A percentile compares a stretch with the other conserved stretches of the same genome.
Conservation (phyloP, 2,888 invertebrate species). For the Endotricha flammealis region DNA sequence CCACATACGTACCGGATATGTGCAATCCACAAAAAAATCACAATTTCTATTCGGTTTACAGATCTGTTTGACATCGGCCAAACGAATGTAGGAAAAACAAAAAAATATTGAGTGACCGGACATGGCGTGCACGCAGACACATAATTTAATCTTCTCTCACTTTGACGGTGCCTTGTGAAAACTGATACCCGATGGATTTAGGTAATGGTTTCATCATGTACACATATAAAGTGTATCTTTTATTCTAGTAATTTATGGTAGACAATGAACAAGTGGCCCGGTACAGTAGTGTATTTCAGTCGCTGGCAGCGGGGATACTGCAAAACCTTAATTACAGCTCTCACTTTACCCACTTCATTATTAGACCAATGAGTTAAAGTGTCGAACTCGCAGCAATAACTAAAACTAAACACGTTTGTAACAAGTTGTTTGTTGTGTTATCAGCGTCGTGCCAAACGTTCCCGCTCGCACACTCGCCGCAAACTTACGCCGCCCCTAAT, state of each 20-base stretch:
- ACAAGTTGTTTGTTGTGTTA: conserved; percentile 78
- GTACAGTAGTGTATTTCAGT: conserved; percentile 9
- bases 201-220: conserved; percentile 30
- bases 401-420: conserved; percentile 78
- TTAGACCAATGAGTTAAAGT: conserved; percentile 71
- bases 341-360: conserved; percentile 63
- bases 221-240: no score
- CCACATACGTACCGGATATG: conserved; percentile 13
- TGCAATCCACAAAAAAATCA: conserved; percentile 40
- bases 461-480: conserved; percentile 63
- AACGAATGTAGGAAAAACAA: conserved; percentile 51
- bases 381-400: conserved; percentile 74
- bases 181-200: conserved; percentile 26
- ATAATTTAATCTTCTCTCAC: conserved; percentile 66
- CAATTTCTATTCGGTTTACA: conserved; percentile 61
- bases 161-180: conserved; percentile 53
- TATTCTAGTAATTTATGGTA: no score
- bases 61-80: conserved; percentile 62
- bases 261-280: no score
- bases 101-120: conserved; percentile 35
- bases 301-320: conserved; percentile 19
- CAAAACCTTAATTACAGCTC: conserved; percentile 59
- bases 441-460: conserved; percentile 72
- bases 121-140: conserved; percentile 39
- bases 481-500: conserved; percentile 68